These are phyloP conservation scores for Cecidostiba fungosa DNA, from an alignment of 2,888 invertebrate species.

Conservation along the genomic window DNA sequence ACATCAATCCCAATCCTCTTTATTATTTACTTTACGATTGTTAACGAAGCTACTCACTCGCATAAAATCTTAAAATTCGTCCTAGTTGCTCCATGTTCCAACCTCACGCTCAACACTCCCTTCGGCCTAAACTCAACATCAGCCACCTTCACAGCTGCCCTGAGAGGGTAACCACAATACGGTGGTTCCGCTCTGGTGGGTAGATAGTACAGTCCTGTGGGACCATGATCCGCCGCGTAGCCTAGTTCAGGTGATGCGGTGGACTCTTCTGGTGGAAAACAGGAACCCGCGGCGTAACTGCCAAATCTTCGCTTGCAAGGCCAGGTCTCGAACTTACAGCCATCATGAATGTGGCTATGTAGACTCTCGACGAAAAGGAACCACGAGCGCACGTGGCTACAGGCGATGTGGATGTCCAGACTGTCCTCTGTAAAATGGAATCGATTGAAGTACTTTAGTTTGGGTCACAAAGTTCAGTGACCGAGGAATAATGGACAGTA, in stretches of 20 bases:
- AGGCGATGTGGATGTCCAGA: conserved; percentile 81
- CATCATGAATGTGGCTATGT: conserved; percentile 73
- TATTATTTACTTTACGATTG: background rate
- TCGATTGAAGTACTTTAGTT: background rate
- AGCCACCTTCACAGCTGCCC: conserved; percentile 81
- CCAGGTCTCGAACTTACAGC: conserved; percentile 82
- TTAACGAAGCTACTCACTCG: conserved; percentile 79
- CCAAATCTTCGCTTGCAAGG: conserved; percentile 81
- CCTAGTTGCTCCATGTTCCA: conserved; percentile 78
- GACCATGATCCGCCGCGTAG: conserved; percentile 73
- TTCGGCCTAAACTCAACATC: conserved; percentile 78
- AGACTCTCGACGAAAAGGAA: conserved; percentile 82
- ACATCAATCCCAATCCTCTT: background rate
- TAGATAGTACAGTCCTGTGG: conserved; percentile 82
- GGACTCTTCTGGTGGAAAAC: conserved; percentile 80
- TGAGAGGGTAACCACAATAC: conserved; percentile 83
- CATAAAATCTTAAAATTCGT: conserved; percentile 80
- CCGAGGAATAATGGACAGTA: no score
- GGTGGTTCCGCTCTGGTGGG: conserved; percentile 81
- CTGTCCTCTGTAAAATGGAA: conserved; percentile 76
- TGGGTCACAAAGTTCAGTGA: no score
- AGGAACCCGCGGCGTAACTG: conserved; percentile 81
- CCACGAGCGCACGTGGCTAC: conserved; percentile 83
- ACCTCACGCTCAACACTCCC: conserved; percentile 80
- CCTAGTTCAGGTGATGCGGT: conserved; percentile 77